Evolutionary conservation across 2,113 vertebrate genomes (phyloP).

Genomic region (Odontophorus gujanensis): DNA sequence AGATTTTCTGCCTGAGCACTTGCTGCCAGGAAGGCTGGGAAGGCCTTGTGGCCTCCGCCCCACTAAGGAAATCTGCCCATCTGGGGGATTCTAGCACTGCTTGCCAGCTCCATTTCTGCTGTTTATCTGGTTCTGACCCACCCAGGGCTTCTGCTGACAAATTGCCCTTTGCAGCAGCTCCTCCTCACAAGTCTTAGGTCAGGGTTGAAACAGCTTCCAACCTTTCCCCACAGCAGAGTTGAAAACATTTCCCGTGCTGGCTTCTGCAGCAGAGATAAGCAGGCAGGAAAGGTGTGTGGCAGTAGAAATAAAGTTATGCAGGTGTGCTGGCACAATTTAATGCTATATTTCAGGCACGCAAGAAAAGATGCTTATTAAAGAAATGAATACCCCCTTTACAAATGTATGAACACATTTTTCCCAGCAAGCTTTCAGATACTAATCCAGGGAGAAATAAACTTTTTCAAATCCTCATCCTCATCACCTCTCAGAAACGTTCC

Average conservation of each 20-base stretch:
- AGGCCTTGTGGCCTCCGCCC: neutral
- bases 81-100: neutral
- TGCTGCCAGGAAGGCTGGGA: neutral
- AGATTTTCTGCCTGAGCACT: neutral
- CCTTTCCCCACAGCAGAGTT: neutral
- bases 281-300: neutral
- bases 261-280: conserved; percentile 18
- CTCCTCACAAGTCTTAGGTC: neutral
- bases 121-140: neutral
- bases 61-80: accelerated
- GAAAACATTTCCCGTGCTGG: neutral
- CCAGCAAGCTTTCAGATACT: neutral
- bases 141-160: neutral
- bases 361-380: neutral
- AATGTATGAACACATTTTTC: neutral
- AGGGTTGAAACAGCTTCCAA: neutral
- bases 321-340: neutral
- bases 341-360: neutral
- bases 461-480: neutral
- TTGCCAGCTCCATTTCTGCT: neutral
- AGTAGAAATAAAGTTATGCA: conserved; percentile 1
- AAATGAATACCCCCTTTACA: neutral
- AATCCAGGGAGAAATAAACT: neutral
- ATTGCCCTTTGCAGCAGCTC: neutral
- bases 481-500: neutral